These are phyloP conservation scores for Ramphastos sulfuratus DNA, from an alignment of 2,113 vertebrate genomes.

Conservation along the genomic window DNA sequence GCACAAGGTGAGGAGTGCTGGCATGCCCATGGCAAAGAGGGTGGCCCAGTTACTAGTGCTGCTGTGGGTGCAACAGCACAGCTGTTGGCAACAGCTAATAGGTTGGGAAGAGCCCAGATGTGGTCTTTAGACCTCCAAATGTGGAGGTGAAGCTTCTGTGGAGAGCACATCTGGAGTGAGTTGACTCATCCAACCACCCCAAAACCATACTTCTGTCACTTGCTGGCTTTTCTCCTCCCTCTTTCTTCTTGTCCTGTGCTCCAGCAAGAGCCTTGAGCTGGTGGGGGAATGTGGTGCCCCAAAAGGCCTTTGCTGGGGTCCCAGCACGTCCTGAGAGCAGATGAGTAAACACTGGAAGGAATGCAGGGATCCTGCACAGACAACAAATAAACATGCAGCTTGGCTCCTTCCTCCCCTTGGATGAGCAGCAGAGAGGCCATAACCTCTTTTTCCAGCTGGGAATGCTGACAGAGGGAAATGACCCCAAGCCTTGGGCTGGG, in stretches of 20 bases:
- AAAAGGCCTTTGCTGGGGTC: not conserved
- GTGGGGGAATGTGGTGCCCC: not conserved
- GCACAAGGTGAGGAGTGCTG: not conserved
- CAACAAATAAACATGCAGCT: slow-evolving; percentile 15
- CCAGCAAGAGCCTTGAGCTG: not conserved
- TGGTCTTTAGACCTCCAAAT: not conserved
- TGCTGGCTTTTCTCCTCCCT: not conserved
- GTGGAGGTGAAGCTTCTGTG: no score
- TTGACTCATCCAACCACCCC: not conserved
- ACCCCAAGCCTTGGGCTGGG: not conserved
- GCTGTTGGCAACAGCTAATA: not conserved
- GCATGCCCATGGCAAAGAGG: not conserved
- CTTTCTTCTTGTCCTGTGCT: not conserved
- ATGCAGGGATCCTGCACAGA: slow-evolving; percentile 6
- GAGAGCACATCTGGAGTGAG: not conserved
- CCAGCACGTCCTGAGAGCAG: not conserved
- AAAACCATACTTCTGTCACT: not conserved
- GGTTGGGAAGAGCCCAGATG: no score
- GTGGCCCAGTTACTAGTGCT: not conserved
- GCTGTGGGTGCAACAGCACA: not conserved
- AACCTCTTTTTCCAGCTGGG: slow-evolving; percentile 29
- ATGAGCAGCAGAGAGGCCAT: not conserved
- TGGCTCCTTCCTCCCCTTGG: not conserved
- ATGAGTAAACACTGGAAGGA: slow-evolving; percentile 33
- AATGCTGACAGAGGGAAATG: not conserved